Conservation (phyloP, 2,113 vertebrate genomes). For the Hydropotes inermis region DNA sequence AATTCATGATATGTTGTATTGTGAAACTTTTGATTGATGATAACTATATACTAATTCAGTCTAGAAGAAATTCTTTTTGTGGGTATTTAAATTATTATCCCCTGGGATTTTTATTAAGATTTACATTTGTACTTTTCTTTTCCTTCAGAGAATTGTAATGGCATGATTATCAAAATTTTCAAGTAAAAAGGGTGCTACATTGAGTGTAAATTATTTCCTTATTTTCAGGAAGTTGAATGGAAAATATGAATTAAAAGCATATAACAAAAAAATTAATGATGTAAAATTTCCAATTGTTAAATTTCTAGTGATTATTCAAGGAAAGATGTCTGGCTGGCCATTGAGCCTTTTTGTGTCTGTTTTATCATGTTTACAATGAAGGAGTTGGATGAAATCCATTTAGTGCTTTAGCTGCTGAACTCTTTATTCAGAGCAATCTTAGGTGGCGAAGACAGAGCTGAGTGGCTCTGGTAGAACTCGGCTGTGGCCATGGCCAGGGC, state of each 20-base stretch:
- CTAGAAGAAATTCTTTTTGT: background rate
- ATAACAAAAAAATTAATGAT: background rate
- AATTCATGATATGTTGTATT: background rate
- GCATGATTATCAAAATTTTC: background rate
- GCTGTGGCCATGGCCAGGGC: background rate
- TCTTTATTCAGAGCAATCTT: background rate
- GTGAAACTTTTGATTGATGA: background rate
- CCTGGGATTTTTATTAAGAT: background rate
- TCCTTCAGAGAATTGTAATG: background rate
- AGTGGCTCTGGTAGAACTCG: background rate
- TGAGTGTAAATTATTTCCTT: background rate
- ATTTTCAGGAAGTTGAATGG: background rate
- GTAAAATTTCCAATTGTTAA: background rate
- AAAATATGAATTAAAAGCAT: background rate
- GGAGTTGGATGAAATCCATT: background rate
- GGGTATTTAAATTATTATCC: background rate
- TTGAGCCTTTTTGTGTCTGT: background rate
- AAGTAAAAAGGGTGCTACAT: background rate
- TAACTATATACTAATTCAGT: background rate
- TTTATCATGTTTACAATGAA: background rate
- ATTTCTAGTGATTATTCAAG: background rate
- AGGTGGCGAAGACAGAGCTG: background rate
- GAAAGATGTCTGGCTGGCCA: background rate
- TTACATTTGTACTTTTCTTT: background rate
- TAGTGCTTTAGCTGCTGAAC: background rate